phyloP scores from a whole-genome alignment of 2,888 invertebrate genomes.

The Nudaria mundana region DNA sequence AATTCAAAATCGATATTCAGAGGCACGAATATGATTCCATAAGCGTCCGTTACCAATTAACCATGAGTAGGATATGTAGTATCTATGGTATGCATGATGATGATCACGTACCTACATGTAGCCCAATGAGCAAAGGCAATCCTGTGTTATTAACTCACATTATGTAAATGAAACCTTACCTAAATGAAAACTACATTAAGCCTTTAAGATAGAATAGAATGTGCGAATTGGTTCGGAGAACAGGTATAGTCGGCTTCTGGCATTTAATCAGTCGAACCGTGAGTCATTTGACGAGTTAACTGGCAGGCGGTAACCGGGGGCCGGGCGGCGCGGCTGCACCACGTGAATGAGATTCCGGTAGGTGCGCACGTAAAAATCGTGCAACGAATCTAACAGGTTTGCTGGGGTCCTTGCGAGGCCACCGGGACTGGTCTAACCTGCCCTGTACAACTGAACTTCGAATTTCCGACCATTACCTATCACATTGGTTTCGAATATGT shows the following conservation, averaged over 20 bases:
- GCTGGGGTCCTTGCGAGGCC: constrained; percentile 80
- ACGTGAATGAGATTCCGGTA: constrained; percentile 80
- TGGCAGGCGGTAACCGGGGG: constrained; percentile 59
- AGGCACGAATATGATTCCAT: too few relatives aligned
- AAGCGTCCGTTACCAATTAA: too few relatives aligned
- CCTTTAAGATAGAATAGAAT: constrained; percentile 61
- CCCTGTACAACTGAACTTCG: constrained; percentile 75
- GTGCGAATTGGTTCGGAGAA: constrained; percentile 74
- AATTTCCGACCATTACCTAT: constrained; percentile 76
- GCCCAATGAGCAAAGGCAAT: too few relatives aligned
- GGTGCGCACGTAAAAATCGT: constrained; percentile 81
- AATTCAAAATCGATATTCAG: too few relatives aligned
- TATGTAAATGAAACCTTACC: too few relatives aligned
- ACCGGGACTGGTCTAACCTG: constrained; percentile 81
- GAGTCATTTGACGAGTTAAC: constrained; percentile 80
- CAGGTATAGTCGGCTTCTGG: constrained; percentile 79
- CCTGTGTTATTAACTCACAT: too few relatives aligned
- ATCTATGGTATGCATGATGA: too few relatives aligned
- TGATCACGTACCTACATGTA: too few relatives aligned
- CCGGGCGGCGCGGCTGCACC: constrained; percentile 61
- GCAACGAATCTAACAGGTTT: constrained; percentile 82
- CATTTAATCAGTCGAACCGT: constrained; percentile 73
- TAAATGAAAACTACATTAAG: too few relatives aligned
- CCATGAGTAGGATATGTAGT: too few relatives aligned
- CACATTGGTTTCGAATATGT: constrained; percentile 59